These are phyloP conservation scores for Euwallacea similis DNA, from an alignment of 1,140 invertebrate genomes.

Conservation along the genomic window DNA sequence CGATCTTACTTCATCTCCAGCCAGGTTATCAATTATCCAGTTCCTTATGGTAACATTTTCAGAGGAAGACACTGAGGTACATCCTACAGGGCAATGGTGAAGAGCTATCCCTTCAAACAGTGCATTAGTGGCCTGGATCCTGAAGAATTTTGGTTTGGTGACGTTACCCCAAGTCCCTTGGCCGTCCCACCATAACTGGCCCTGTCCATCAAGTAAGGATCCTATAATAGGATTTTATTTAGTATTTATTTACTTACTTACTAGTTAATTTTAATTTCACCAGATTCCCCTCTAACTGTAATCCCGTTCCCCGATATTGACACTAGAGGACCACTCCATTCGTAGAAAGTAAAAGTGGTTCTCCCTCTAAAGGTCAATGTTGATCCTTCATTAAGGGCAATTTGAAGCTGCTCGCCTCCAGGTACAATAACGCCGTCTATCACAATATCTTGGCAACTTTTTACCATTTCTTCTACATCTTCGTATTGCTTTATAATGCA, in stretches of 20 bases:
- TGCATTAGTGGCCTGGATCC: slow-evolving; percentile 8
- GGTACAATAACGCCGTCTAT: slow-evolving; percentile 24
- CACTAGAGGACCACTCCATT: slow-evolving; percentile 31
- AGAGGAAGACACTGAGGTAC: background rate
- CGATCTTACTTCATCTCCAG: slow-evolving; percentile 15
- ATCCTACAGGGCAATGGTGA: slow-evolving; percentile 12
- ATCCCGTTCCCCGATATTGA: slow-evolving; percentile 16
- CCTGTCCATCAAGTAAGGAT: slow-evolving; percentile 30
- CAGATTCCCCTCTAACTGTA: slow-evolving; percentile 16
- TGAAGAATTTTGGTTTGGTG: slow-evolving; percentile 18
- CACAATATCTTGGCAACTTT: slow-evolving; percentile 21
- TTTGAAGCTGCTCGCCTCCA: slow-evolving; percentile 12
- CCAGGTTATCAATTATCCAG: slow-evolving; percentile 24
- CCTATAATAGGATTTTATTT: background rate
- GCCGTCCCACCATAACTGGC: slow-evolving; percentile 29
- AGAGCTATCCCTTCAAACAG: slow-evolving; percentile 11
- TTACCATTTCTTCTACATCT: slow-evolving; percentile 17
- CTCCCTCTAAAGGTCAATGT: slow-evolving; percentile 28
- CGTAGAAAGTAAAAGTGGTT: slow-evolving; percentile 19
- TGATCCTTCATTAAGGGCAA: slow-evolving; percentile 21
- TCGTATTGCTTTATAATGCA: slow-evolving; percentile 15
- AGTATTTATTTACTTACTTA: background rate
- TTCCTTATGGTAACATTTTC: slow-evolving; percentile 22
- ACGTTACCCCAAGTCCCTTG: slow-evolving; percentile 17
- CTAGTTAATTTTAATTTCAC: background rate